phyloP scores from a whole-genome alignment of 2,797 vertebrate genomes.

The Decapterus maruadsi region DNA sequence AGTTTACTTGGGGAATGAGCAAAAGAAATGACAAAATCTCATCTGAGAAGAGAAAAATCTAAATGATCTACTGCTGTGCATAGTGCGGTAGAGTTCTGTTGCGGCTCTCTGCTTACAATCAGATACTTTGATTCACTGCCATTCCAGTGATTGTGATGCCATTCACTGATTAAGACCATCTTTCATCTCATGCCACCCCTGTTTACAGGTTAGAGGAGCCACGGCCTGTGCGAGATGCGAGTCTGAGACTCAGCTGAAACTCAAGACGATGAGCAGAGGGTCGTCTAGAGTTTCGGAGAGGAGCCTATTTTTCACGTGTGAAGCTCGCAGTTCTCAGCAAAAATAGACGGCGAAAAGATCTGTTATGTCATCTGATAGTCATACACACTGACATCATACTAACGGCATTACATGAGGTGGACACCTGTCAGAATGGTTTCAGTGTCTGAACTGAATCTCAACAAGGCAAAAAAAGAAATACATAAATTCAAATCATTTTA shows the following conservation, averaged over 20 bases:
- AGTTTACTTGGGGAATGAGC: slow-evolving; percentile 15
- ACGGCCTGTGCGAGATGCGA: background rate
- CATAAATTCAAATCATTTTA: background rate
- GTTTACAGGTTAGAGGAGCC: background rate
- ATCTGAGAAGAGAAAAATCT: background rate
- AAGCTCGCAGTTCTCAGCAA: background rate
- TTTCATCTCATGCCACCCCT: background rate
- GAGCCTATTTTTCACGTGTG: background rate
- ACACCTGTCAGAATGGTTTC: background rate
- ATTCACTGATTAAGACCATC: background rate
- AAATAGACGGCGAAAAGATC: background rate
- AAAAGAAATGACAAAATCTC: background rate
- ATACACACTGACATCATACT: background rate
- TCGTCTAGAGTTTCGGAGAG: background rate
- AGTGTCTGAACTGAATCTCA: background rate
- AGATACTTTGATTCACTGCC: background rate
- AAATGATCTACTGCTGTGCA: background rate
- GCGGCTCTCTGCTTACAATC: background rate
- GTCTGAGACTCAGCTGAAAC: background rate
- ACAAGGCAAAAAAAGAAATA: no score
- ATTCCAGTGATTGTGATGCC: no score
- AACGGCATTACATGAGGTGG: background rate
- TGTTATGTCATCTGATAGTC: background rate
- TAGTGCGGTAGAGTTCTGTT: background rate
- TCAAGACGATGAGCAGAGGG: background rate